Conservation (phyloP, 2,113 vertebrate species). For the Cryptomyrus ogoouensis region DNA sequence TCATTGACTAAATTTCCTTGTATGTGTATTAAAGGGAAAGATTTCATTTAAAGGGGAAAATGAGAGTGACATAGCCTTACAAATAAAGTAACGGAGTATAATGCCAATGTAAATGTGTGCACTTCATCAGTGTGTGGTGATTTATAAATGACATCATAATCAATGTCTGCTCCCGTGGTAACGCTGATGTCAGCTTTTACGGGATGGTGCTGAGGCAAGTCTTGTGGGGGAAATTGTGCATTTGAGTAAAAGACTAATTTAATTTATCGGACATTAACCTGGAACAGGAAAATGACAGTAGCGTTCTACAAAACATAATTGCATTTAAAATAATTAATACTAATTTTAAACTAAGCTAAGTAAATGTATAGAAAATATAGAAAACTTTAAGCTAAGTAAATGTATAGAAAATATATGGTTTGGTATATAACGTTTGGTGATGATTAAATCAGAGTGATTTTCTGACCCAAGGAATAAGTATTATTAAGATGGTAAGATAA, state of each 20-base stretch:
- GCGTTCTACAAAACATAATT: neutral
- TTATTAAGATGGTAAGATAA: neutral
- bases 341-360: neutral
- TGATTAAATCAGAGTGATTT: neutral
- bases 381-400: neutral
- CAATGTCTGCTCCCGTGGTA: neutral
- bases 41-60: neutral
- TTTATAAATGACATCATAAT: slow-evolving; percentile 7
- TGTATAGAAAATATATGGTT: neutral
- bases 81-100: neutral
- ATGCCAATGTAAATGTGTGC: neutral
- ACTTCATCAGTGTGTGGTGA: neutral
- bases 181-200: slow-evolving; percentile 6
- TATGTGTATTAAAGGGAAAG: neutral
- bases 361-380: neutral
- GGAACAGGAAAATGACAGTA: neutral
- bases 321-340: neutral
- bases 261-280: neutral
- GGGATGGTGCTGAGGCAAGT: neutral
- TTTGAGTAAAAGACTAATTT: neutral
- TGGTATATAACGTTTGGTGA: neutral
- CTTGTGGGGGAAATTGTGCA: neutral
- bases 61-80: neutral
- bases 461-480: neutral
- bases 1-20: neutral